These are phyloP conservation scores for Hoplostethus atlanticus DNA, from an alignment of 2,797 vertebrate species.

Conservation along the genomic window DNA sequence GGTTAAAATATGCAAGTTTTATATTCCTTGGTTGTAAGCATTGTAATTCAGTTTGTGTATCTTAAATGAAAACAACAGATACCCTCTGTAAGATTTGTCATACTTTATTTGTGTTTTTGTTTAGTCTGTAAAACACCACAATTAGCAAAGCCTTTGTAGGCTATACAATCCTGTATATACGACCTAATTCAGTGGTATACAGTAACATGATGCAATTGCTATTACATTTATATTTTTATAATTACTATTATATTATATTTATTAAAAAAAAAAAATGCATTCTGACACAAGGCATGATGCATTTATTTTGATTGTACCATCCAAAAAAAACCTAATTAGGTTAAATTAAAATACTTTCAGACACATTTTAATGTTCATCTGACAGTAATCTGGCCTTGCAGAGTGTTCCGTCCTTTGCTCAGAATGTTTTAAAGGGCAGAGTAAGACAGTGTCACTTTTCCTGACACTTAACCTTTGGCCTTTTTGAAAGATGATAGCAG, in stretches of 20 bases:
- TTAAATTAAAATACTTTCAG: constrained; percentile 26
- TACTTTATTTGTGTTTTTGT: constrained; percentile 55
- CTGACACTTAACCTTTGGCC: constrained; percentile 74
- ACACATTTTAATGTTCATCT: constrained; percentile 39
- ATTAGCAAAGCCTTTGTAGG: constrained; percentile 61
- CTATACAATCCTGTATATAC: constrained; percentile 43
- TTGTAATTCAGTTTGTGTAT: constrained; percentile 75
- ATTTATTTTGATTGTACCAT: constrained; percentile 16
- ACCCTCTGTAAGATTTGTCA: constrained; percentile 65
- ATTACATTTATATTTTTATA: constrained; percentile 10
- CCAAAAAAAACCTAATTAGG: not conserved
- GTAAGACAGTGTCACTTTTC: constrained; percentile 64
- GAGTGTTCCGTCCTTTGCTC: constrained; percentile 35
- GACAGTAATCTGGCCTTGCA: constrained; percentile 40
- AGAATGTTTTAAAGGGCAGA: constrained; percentile 65
- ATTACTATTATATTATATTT: no score
- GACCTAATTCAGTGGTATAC: constrained; percentile 6
- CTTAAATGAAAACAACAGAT: constrained; percentile 74
- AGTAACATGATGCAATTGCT: not conserved
- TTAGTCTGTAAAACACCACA: constrained; percentile 65
- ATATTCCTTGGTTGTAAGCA: constrained; percentile 65
- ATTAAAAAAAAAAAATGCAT: not conserved
- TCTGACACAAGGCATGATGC: not conserved
- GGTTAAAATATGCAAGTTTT: constrained; percentile 65
- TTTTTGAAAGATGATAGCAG: constrained; percentile 55